Percentiles rank a stretch among this genome's conserved stretches.
phyloP scores from a whole-genome alignment of 2,797 vertebrate genomes.

The Pitangus sulphuratus region DNA sequence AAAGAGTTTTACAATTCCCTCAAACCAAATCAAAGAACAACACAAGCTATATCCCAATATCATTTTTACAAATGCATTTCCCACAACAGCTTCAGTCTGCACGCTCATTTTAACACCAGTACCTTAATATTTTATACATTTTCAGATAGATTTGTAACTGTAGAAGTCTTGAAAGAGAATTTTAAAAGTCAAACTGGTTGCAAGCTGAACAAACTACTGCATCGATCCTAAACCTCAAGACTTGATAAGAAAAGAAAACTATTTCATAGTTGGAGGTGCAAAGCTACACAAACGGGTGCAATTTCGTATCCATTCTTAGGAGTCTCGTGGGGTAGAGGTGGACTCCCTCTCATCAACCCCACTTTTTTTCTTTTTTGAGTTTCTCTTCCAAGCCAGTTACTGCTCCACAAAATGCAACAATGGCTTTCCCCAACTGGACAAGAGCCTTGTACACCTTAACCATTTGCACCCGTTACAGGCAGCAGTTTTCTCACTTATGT shows the following conservation, averaged over 20 bases:
- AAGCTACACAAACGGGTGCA: not conserved
- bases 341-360: not conserved
- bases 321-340: not conserved
- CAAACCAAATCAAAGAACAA: not conserved
- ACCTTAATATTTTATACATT: not conserved
- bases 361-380: not conserved
- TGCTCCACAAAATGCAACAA: not conserved
- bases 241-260: not conserved
- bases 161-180: not conserved
- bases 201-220: not conserved
- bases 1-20: not conserved
- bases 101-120: not conserved
- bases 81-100: not conserved
- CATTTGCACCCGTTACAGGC: not conserved
- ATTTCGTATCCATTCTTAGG: not conserved
- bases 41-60: not conserved
- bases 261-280: not conserved
- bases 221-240: not conserved
- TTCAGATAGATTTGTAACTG: not conserved
- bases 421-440: not conserved
- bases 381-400: not conserved
- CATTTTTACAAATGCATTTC: not conserved
- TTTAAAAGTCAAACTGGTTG: not conserved
- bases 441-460: not conserved
- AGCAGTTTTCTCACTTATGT: not conserved